Evolutionary conservation across 2,797 vertebrate genomes (phyloP).

Genomic region (Falco cherrug): DNA sequence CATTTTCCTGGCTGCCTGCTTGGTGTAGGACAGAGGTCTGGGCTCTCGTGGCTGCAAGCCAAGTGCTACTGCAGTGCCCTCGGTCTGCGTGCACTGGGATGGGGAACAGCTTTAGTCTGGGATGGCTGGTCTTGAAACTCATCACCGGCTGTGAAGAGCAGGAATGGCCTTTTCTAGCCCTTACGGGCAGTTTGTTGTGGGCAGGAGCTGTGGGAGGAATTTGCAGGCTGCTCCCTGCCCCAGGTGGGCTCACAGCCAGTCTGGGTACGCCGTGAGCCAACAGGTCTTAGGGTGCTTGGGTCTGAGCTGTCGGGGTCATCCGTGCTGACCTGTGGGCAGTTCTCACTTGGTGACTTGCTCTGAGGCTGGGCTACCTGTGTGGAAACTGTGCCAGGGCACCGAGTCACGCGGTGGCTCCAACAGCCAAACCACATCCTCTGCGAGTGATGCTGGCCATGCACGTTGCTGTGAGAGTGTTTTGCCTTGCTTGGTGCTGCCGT

Average conservation of each 20-base stretch:
- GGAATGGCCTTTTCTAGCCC: neutral
- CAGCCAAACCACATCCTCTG: neutral
- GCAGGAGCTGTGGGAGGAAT: neutral
- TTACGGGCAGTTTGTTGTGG: accelerated
- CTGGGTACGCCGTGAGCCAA: neutral
- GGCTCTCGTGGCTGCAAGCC: neutral
- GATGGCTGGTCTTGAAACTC: neutral
- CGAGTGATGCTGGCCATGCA: accelerated
- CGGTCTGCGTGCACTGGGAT: accelerated
- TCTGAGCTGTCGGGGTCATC: neutral
- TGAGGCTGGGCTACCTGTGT: neutral
- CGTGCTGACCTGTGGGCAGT: neutral
- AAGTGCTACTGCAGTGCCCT: accelerated
- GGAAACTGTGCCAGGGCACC: neutral
- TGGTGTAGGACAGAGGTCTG: neutral
- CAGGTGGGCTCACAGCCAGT: neutral
- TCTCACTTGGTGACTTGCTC: neutral
- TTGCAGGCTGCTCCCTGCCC: neutral
- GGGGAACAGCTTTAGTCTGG: neutral
- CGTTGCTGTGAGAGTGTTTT: neutral
- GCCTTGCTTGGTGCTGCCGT: neutral
- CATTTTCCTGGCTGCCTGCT: neutral
- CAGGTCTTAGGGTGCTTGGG: accelerated
- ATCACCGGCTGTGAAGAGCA: neutral
- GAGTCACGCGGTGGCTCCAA: accelerated